Percentiles rank a stretch among this genome's conserved stretches.
phyloP scores from a whole-genome alignment of 37 sponge, comb jelly and placozoan genomes.

The Mnemiopsis leidyi region DNA sequence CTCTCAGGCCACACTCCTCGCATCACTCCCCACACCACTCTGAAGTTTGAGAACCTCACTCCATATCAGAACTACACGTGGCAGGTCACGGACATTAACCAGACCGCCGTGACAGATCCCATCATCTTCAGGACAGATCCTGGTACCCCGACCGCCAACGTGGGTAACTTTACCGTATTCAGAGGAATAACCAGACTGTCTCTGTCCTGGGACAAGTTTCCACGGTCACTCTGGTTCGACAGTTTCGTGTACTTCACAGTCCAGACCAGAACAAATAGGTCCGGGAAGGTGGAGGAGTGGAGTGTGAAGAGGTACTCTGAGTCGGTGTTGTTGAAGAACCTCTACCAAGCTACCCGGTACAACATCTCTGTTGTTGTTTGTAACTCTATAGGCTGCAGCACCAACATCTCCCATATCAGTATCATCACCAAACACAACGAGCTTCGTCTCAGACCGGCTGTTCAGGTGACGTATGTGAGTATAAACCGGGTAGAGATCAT shows the following conservation, averaged over 20 bases:
- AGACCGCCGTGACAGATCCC: conserved; percentile 5
- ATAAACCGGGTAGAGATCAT: neutral
- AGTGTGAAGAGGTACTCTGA: neutral
- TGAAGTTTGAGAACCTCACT: neutral
- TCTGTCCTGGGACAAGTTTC: neutral
- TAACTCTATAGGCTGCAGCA: conserved; percentile 44
- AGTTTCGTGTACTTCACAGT: conserved; percentile 17
- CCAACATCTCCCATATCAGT: neutral
- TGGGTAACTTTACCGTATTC: neutral
- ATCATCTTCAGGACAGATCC: neutral
- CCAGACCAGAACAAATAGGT: neutral
- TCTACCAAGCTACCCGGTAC: neutral
- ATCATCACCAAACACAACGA: neutral
- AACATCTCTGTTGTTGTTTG: neutral
- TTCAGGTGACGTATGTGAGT: neutral
- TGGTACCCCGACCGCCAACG: neutral
- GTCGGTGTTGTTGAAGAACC: neutral
- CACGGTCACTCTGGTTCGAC: neutral
- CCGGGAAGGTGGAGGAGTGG: neutral
- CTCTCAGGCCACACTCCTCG: neutral
- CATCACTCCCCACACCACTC: neutral
- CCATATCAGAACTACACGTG: conserved; percentile 36
- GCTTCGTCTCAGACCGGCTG: neutral
- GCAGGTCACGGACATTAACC: neutral
- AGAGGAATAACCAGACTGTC: neutral